Conservation (phyloP, 2,888 invertebrate species). For the Leucophenga montana region DNA sequence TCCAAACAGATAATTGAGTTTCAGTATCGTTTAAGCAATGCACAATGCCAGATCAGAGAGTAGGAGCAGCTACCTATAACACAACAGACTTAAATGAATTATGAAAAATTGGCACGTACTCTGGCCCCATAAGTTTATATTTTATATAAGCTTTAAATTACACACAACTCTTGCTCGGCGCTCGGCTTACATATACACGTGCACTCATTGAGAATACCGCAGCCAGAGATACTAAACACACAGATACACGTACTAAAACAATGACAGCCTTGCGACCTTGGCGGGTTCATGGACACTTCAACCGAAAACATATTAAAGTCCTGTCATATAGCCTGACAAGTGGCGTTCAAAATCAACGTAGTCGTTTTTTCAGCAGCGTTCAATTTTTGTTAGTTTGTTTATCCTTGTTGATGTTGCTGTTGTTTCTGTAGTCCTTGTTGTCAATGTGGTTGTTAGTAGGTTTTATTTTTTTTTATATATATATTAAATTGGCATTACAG, state of each 20-base stretch:
- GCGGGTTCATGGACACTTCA: conserved; percentile 42
- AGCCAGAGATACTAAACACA: not conserved
- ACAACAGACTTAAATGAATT: conserved; percentile 38
- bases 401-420: conserved; percentile 33
- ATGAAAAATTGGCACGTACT: conserved; percentile 40
- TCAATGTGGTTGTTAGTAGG: not conserved
- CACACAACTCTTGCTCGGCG: too few relatives aligned
- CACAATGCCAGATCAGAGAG: not conserved
- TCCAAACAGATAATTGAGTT: conserved; percentile 17
- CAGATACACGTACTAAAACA: not conserved
- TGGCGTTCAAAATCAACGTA: not conserved
- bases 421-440: conserved; percentile 28
- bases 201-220: not conserved
- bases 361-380: not conserved
- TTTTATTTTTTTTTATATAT: not conserved
- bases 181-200: conserved; percentile 13
- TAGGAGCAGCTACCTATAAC: too few relatives aligned
- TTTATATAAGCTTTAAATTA: too few relatives aligned
- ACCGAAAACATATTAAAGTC: not conserved
- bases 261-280: conserved; percentile 37
- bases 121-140: conserved; percentile 9
- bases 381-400: conserved; percentile 54
- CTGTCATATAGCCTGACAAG: conserved; percentile 20
- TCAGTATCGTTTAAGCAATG: not conserved
- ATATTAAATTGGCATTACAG: conserved; percentile 15